Percentiles rank a stretch among this genome's conserved stretches.
phyloP scores from a whole-genome alignment of 2,113 vertebrate species.

The Gymnogyps californianus region DNA sequence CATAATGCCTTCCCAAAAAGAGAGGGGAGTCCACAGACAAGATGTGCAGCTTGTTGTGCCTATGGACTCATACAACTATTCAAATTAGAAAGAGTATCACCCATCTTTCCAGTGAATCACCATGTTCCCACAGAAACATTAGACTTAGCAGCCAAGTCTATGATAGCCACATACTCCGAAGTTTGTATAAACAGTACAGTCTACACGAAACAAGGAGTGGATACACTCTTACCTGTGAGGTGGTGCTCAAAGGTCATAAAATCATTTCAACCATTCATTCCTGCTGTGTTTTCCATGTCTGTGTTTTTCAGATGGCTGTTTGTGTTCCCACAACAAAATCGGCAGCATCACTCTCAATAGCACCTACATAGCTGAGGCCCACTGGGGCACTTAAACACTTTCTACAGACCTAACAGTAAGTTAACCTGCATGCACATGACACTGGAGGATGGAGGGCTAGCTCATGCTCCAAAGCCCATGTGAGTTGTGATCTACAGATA shows the following conservation, averaged over 20 bases:
- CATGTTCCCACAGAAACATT: background rate
- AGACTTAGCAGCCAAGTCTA: background rate
- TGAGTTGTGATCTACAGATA: background rate
- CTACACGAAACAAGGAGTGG: background rate
- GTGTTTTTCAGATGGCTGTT: background rate
- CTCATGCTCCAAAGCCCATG: background rate
- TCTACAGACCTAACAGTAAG: background rate
- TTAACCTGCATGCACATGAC: background rate
- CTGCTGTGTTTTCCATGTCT: background rate
- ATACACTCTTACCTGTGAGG: background rate
- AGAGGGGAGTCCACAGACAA: background rate
- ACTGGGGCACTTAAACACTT: background rate
- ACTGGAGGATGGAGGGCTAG: background rate
- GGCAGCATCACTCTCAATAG: background rate
- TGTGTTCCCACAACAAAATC: background rate
- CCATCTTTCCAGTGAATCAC: background rate
- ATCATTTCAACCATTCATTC: background rate
- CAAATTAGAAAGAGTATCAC: background rate
- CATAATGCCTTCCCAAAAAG: background rate
- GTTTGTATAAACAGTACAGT: background rate
- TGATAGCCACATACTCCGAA: background rate
- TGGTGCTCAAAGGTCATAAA: background rate
- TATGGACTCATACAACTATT: background rate
- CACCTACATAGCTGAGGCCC: too few relatives aligned
- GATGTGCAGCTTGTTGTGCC: background rate